These are phyloP conservation scores for Caenorhabditis wallacei DNA, from an alignment of 2,888 invertebrate genomes.

Conservation along the genomic window DNA sequence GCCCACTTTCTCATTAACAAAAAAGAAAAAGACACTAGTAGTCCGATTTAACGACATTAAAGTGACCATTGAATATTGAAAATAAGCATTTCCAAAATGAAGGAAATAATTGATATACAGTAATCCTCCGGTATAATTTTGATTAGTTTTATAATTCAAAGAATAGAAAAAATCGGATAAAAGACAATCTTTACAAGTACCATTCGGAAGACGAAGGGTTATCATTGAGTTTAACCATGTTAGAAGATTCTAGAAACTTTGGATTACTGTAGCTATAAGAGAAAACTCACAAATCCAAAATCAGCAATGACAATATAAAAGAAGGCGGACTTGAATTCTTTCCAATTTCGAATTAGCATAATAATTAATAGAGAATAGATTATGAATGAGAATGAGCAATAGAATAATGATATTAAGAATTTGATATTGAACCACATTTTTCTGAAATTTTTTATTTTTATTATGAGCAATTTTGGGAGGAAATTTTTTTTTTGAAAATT, in stretches of 20 bases:
- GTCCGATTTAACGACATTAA: slow-evolving; percentile 40
- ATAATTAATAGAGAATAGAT: slow-evolving; percentile 45
- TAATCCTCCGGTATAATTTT: neutral
- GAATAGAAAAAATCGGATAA: neutral
- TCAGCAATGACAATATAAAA: slow-evolving; percentile 49
- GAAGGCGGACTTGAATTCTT: slow-evolving; percentile 37
- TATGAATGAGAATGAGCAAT: slow-evolving; percentile 30
- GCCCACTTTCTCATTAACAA: slow-evolving; percentile 41
- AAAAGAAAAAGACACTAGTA: slow-evolving; percentile 35
- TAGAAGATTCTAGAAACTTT: slow-evolving; percentile 36
- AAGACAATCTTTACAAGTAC: slow-evolving; percentile 36
- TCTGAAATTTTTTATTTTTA: neutral
- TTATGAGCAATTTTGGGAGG: too few relatives aligned
- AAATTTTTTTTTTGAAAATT: too few relatives aligned
- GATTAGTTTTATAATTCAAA: slow-evolving; percentile 2
- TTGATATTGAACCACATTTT: slow-evolving; percentile 30
- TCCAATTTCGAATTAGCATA: slow-evolving; percentile 43
- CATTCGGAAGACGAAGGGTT: slow-evolving; percentile 50
- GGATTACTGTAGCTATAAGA: neutral
- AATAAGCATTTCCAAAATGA: slow-evolving; percentile 52
- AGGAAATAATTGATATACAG: slow-evolving; percentile 33
- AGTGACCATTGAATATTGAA: slow-evolving; percentile 50
- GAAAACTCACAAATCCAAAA: slow-evolving; percentile 39
- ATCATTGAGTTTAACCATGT: slow-evolving; percentile 47
- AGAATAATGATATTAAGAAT: slow-evolving; percentile 32